A percentile compares a stretch with the other conserved stretches of the same genome.
Evolutionary conservation across 2,888 invertebrate genomes (phyloP).

Genomic region (Flexamia atlantica): DNA sequence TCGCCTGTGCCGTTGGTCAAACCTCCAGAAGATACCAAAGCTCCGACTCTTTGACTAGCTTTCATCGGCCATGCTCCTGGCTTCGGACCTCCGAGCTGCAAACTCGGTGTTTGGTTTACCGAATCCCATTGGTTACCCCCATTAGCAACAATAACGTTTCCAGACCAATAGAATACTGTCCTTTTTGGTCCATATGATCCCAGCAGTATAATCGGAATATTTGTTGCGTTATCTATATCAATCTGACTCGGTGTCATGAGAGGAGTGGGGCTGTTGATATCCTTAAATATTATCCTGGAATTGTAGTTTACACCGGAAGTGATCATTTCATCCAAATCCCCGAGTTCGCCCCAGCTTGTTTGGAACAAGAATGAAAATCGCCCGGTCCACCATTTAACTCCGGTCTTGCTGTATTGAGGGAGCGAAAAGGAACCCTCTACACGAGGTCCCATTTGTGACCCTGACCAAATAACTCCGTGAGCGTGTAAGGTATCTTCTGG

Average conservation of each 20-base stretch:
- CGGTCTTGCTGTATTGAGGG: conserved; percentile 53
- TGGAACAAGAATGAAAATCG: conserved; percentile 66
- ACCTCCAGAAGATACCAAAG: conserved; percentile 10
- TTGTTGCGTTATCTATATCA: conserved; percentile 42
- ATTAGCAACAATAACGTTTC: conserved; percentile 41
- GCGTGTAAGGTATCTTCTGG: conserved; percentile 62
- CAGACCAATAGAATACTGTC: conserved; percentile 66
- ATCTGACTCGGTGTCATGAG: conserved; percentile 21
- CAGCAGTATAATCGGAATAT: conserved; percentile 64
- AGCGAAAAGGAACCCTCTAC: conserved; percentile 65
- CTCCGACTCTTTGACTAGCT: conserved; percentile 6
- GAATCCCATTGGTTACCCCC: neutral
- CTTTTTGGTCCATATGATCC: conserved; percentile 65
- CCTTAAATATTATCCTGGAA: conserved; percentile 65
- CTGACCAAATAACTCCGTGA: conserved; percentile 67
- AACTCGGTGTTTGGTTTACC: neutral
- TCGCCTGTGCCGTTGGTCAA: neutral
- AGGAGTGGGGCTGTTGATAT: conserved; percentile 41
- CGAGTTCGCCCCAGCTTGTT: conserved; percentile 62
- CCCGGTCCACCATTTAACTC: conserved; percentile 67
- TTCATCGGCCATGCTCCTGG: conserved; percentile 15
- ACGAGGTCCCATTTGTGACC: conserved; percentile 66
- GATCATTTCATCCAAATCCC: conserved; percentile 65
- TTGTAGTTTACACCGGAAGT: conserved; percentile 66
- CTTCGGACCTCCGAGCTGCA: neutral